Evolutionary conservation across 2,113 vertebrate genomes (phyloP), one percentile per base, ranked within the genome.

Genomic region (Strix aluco): DNA sequence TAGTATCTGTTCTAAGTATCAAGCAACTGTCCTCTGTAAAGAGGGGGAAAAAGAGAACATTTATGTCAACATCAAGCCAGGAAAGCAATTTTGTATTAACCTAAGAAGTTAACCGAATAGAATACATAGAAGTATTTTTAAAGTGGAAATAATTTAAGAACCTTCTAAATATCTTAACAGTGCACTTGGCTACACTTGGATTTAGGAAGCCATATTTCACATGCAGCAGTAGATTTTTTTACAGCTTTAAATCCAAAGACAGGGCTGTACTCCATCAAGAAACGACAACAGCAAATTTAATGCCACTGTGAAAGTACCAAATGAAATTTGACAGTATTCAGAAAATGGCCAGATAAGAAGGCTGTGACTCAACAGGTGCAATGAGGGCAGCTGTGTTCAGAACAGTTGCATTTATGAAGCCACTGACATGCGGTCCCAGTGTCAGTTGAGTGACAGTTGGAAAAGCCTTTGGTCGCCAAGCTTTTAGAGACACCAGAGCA

Each of bases 1-100:
- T 54, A 21, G 80, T 97, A 95, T 98, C 98, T 98, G 97, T 94
- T 98, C 97, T 96, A 97, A 97, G 94, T 97, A 98, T 98, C 94
- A 97, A 96, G 93, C 79, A 57, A 95, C 73, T 94, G 86, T 94
- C 81, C 46, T 79, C 71, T 77, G 54, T 63, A 95, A 92, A 57
- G 40, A 66, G 13, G 3, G 10, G 6, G 15, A 26, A 47, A 80
- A 84, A 75, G 49, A 58, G 40, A 96, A 82, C 30, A 85, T 86
- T 94, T 91, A 70, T 71, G 23, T 77, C 91, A 92, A 44, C 22
- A 57, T 92, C 38, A 57, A 94, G 80, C 81, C 89, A 95, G 73
- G 67, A 97, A 96, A 96, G 82, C 36, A 91, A 92, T 98, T 97
- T 94, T 79, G 26, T 87, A 94, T 75, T 89, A 91, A 87, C 78